A percentile compares a stretch with the other conserved stretches of the same genome.
Evolutionary conservation across 2,797 vertebrate species (phyloP).

Genomic region (Ptychobarbus kaznakovi): DNA sequence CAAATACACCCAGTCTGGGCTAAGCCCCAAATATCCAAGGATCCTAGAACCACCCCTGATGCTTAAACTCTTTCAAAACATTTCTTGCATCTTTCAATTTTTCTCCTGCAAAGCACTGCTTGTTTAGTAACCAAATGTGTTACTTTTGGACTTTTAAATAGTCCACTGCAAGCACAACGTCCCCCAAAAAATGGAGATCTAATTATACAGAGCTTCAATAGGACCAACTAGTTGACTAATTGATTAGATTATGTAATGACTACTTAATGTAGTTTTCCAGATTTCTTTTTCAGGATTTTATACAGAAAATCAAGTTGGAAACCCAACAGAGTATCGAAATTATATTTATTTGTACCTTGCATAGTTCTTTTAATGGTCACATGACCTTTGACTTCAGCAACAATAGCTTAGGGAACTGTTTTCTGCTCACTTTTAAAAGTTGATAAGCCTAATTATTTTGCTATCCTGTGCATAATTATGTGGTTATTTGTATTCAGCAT

Average conservation of each 20-base stretch:
- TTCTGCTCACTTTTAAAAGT: not conserved
- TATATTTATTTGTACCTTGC: not conserved
- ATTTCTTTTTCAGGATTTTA: too few relatives aligned
- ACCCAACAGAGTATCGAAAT: not conserved
- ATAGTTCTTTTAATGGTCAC: not conserved
- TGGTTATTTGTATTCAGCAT: not conserved
- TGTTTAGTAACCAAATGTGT: not conserved
- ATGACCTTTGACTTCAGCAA: not conserved
- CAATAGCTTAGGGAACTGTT: not conserved
- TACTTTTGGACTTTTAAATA: constrained; percentile 10
- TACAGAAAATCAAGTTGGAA: not conserved
- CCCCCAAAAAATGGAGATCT: not conserved
- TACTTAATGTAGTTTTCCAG: not conserved
- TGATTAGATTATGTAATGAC: not conserved
- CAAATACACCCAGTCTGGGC: not conserved
- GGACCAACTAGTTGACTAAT: not conserved
- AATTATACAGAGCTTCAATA: not conserved
- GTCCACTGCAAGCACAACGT: not conserved
- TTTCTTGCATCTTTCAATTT: not conserved
- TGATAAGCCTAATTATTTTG: constrained; percentile 5
- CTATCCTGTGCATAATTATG: not conserved
- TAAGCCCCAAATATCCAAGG: not conserved
- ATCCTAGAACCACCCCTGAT: not conserved
- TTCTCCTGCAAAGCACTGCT: not conserved
- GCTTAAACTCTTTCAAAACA: not conserved